Percentiles rank a stretch among this genome's conserved stretches.
Conservation (phyloP, 2,888 invertebrate genomes). For the Nycteola revayana region DNA sequence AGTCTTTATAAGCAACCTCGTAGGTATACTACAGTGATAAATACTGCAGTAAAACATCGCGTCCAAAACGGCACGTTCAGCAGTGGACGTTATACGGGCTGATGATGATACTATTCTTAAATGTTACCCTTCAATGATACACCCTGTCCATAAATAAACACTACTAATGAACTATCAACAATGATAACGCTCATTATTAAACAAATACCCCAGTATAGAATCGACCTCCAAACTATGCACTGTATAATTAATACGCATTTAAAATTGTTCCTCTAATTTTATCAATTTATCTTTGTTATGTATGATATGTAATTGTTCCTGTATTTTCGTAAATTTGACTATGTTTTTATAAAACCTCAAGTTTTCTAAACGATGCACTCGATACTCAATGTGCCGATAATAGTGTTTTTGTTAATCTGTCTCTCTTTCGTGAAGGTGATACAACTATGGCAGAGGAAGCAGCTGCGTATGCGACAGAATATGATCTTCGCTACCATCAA, state of each 20-base stretch:
- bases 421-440: constrained; percentile 76
- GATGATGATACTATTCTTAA: no score
- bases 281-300: constrained; percentile 3
- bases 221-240: constrained; percentile 7
- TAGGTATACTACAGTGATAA: no score
- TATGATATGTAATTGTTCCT: neutral
- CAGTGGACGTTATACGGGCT: no score
- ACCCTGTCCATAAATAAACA: neutral
- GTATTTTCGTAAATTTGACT: no score
- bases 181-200: constrained; percentile 7
- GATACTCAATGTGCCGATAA: no score
- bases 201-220: neutral
- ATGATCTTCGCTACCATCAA: constrained; percentile 99
- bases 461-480: constrained; percentile 95
- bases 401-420: constrained; percentile 4
- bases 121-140: no score
- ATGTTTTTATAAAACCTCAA: no score
- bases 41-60: no score
- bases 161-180: constrained; percentile 26
- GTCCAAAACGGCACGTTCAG: no score
- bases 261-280: constrained; percentile 3
- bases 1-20: no score
- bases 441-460: constrained; percentile 97
- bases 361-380: constrained; percentile 9
- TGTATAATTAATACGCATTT: no score